Conservation (phyloP, 1,140 invertebrate genomes). For the Tachypleus tridentatus region DNA sequence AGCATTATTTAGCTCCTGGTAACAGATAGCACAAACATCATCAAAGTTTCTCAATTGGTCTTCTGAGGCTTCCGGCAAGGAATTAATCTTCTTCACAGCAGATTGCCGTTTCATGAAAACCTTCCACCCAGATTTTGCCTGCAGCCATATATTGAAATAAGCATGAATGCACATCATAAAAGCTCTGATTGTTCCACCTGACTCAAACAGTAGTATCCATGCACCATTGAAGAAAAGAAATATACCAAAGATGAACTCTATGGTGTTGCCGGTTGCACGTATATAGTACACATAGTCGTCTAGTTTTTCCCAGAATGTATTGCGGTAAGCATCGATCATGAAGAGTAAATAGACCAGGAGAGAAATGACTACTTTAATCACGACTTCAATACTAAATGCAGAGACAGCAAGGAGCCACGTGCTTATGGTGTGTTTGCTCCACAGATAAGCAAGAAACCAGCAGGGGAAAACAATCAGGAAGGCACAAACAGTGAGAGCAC, state of each 20-base stretch:
- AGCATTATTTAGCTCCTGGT: conserved; percentile 80
- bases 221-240: conserved; percentile 89
- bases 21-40: conserved; percentile 95
- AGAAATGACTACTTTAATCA: conserved; percentile 54
- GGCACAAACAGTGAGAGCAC: conserved; percentile 66
- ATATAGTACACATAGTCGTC: conserved; percentile 94
- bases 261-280: conserved; percentile 56
- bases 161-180: conserved; percentile 92
- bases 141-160: conserved; percentile 95
- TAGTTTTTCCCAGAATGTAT: conserved; percentile 80
- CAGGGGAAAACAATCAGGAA: conserved; percentile 71
- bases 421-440: conserved; percentile 66
- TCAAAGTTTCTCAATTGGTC: conserved; percentile 61
- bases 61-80: conserved; percentile 62
- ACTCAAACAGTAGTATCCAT: conserved; percentile 82
- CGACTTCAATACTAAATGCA: conserved; percentile 72
- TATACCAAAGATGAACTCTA: conserved; percentile 91
- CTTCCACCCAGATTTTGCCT: conserved; percentile 79
- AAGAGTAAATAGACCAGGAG: conserved; percentile 78
- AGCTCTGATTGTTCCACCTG: conserved; percentile 73
- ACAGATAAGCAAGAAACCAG: conserved; percentile 60
- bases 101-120: conserved; percentile 83
- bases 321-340: conserved; percentile 71
- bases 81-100: conserved; percentile 86
- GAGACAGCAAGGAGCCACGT: conserved; percentile 85